Conservation (phyloP, 2,888 invertebrate species). For the Odontothrips loti region DNA sequence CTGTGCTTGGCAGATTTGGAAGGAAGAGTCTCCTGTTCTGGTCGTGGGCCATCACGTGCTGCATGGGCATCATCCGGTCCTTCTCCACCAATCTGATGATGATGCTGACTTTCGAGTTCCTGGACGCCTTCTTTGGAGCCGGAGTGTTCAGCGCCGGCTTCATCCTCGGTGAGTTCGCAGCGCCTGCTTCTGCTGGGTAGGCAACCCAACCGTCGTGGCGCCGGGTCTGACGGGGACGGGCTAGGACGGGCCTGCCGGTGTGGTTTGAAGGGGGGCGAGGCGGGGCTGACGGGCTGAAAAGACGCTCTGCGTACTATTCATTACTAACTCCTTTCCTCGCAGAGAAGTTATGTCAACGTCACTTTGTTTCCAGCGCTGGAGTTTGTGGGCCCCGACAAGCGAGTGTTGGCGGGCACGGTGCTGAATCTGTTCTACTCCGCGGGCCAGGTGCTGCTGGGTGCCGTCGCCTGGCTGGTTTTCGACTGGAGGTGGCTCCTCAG, state of each 20-base stretch:
- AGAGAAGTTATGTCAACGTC: neutral
- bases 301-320: no score
- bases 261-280: no score
- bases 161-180: slow-evolving; percentile 59
- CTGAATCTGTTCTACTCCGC: slow-evolving; percentile 61
- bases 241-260: no score
- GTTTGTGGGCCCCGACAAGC: slow-evolving; percentile 65
- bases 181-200: neutral
- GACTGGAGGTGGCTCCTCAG: slow-evolving; percentile 66
- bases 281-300: neutral
- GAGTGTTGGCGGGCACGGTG: slow-evolving; percentile 53
- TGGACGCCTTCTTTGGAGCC: slow-evolving; percentile 65
- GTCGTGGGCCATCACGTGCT: slow-evolving; percentile 56
- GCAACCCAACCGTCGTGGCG: neutral
- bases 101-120: slow-evolving; percentile 65
- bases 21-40: slow-evolving; percentile 57
- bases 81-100: slow-evolving; percentile 64
- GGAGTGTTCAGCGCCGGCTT: slow-evolving; percentile 69
- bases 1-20: slow-evolving; percentile 51
- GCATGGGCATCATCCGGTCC: slow-evolving; percentile 63
- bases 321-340: no score
- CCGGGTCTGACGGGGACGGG: neutral
- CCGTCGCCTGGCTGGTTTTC: slow-evolving; percentile 56
- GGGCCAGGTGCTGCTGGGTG: slow-evolving; percentile 59
- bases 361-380: slow-evolving; percentile 57